These are phyloP conservation scores for Triplophysa bombifrons DNA, from an alignment of 2,797 vertebrate species.

Conservation along the genomic window DNA sequence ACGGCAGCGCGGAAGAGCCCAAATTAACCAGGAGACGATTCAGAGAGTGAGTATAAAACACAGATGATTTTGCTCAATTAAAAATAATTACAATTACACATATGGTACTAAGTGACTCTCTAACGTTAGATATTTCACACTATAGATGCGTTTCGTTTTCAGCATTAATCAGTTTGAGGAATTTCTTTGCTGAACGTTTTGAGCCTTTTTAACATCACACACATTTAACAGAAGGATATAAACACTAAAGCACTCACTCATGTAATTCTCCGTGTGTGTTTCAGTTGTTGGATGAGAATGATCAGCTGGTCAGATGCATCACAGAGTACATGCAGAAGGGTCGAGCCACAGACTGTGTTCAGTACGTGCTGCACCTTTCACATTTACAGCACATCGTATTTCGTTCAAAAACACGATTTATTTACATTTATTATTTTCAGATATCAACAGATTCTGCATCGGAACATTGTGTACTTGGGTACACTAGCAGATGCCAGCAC, in stretches of 20 bases:
- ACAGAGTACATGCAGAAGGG: conserved; percentile 95
- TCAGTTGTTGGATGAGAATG: conserved; percentile 94
- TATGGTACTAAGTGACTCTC: too few relatives aligned
- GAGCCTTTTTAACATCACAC: too few relatives aligned
- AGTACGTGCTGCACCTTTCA: conserved; percentile 77
- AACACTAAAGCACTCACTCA: too few relatives aligned
- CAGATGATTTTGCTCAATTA: neutral
- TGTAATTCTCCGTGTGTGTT: conserved; percentile 10
- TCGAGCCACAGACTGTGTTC: conserved; percentile 88
- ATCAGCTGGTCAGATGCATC: conserved; percentile 92
- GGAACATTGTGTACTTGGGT: conserved; percentile 94
- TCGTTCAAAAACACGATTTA: neutral
- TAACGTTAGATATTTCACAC: too few relatives aligned
- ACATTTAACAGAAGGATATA: too few relatives aligned
- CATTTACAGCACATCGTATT: neutral
- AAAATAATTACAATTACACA: too few relatives aligned
- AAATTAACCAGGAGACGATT: conserved; percentile 89
- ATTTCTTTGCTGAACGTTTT: too few relatives aligned
- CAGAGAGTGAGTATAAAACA: conserved; percentile 79
- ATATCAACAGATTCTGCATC: conserved; percentile 94
- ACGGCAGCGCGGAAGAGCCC: conserved; percentile 83
- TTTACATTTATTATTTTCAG: conserved; percentile 61
- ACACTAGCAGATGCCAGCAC: conserved; percentile 90
- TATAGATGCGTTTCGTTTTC: too few relatives aligned
- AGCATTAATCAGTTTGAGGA: too few relatives aligned